Conservation (phyloP, 2,888 invertebrate species). For the Tiliacea aurago region DNA sequence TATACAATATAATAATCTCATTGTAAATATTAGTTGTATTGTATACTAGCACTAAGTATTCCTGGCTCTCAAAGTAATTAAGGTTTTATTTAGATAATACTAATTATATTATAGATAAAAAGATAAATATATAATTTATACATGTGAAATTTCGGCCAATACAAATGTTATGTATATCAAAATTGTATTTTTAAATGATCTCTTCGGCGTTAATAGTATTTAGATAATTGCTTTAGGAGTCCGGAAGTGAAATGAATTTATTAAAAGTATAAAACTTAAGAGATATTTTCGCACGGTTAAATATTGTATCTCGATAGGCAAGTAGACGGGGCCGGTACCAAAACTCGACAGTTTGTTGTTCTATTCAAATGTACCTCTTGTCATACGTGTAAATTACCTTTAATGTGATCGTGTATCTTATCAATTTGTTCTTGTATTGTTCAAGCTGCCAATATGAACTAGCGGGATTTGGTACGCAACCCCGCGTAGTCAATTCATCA, state of each 20-base stretch:
- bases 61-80: slow-evolving; percentile 91
- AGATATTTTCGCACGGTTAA: slow-evolving; percentile 90
- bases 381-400: slow-evolving; percentile 11
- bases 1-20: slow-evolving; percentile 87
- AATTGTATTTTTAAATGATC: slow-evolving; percentile 90
- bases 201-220: slow-evolving; percentile 87
- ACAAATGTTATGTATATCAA: slow-evolving; percentile 88
- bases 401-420: slow-evolving; percentile 22
- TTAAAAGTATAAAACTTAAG: slow-evolving; percentile 86
- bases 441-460: slow-evolving; percentile 58
- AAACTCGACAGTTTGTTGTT: slow-evolving; percentile 62
- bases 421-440: slow-evolving; percentile 23
- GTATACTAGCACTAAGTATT: slow-evolving; percentile 85
- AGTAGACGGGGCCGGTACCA: slow-evolving; percentile 72
- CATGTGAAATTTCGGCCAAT: slow-evolving; percentile 87
- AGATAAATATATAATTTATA: slow-evolving; percentile 83
- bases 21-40: slow-evolving; percentile 88
- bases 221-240: slow-evolving; percentile 90
- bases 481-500: slow-evolving; percentile 81
- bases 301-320: slow-evolving; percentile 81
- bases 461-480: slow-evolving; percentile 66
- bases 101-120: slow-evolving; percentile 78
- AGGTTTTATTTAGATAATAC: slow-evolving; percentile 85
- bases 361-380: slow-evolving; percentile 23
- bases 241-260: slow-evolving; percentile 90